Evolutionary conservation across 2,888 invertebrate species (phyloP), one percentile per base, ranked within the genome.

Genomic region (Operophtera brumata): DNA sequence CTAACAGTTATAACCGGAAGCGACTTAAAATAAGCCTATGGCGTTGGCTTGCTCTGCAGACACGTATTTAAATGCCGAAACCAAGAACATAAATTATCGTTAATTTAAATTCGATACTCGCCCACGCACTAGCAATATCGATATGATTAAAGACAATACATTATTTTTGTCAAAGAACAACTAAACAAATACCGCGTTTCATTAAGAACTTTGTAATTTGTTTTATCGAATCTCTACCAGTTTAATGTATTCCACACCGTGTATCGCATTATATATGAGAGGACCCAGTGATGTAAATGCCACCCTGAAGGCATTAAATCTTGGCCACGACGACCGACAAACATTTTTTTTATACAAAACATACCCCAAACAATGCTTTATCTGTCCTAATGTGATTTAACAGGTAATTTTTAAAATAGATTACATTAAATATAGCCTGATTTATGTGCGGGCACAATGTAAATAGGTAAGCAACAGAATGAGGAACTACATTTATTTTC

Each of bases 401-500:
- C 86, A 86, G 87, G 86, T 88, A 87, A 86, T 88, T 87, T 89
- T 82, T 71, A 70, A 77, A 86, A 89, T 82, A 86, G 83, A 89
- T 87, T 86, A 86, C 77, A 75, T 78, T 81, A 80, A 87, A 85
- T 79, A 80, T 77, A 80, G 75, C 72, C 70, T 77, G 82, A 89
- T 88, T 88, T 87, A 89, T 86, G 73, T 71, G 66, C 66, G 68
- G 69, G 61, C 80, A 80, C 81, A 83, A 85, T 84, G 86, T 86
- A 88, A 87, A 86, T 89, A 89, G 84, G 82, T 78, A 84, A 84
- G 76, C 78, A 82, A 82, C 78, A 84, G 84, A 84, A 88, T 87
- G 88, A 89, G 87, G 89, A 87, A 90, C 87, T 88, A 86, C 88
- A 86, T 90, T 90, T 82, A 88, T 89, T 86, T 87, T 89, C 87